Evolutionary conservation across 2,888 invertebrate genomes (phyloP).

Genomic region (Temnothorax rugatulus): DNA sequence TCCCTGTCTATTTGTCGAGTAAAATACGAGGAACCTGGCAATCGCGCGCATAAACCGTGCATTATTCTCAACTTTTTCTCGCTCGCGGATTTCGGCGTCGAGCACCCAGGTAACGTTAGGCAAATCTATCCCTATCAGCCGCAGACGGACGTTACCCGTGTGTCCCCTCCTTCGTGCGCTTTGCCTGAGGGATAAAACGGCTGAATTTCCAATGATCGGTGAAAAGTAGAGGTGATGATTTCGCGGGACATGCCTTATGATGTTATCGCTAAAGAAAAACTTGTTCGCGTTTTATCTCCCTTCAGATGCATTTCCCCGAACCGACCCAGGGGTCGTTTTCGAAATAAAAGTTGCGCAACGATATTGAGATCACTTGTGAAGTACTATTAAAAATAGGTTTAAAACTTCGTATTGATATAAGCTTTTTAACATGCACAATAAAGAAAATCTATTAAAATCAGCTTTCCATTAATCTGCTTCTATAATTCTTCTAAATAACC

Average conservation of each 20-base stretch:
- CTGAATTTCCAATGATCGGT: conserved; percentile 46
- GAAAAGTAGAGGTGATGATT: conserved; percentile 36
- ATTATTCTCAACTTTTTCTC: conserved; percentile 76
- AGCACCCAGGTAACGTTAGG: conserved; percentile 65
- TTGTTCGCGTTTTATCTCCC: neutral
- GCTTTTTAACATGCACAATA: neutral
- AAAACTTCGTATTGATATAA: neutral
- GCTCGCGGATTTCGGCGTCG: conserved; percentile 52
- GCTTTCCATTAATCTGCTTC: neutral
- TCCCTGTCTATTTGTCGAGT: conserved; percentile 73
- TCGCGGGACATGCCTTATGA: conserved; percentile 21
- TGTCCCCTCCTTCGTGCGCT: neutral
- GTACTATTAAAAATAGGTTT: neutral
- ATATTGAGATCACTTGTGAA: neutral
- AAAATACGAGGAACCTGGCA: conserved; percentile 67
- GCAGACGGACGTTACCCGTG: conserved; percentile 70
- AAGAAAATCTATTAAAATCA: neutral
- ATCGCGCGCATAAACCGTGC: conserved; percentile 72
- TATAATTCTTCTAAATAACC: neutral
- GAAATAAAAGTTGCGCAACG: no score
- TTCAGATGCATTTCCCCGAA: neutral
- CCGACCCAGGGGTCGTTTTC: neutral
- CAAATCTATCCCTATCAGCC: conserved; percentile 77
- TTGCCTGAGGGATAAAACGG: conserved; percentile 41
- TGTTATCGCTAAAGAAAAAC: conserved; percentile 15